phyloP scores from a whole-genome alignment of 2,113 vertebrate species.

The Oncorhynchus mykiss region DNA sequence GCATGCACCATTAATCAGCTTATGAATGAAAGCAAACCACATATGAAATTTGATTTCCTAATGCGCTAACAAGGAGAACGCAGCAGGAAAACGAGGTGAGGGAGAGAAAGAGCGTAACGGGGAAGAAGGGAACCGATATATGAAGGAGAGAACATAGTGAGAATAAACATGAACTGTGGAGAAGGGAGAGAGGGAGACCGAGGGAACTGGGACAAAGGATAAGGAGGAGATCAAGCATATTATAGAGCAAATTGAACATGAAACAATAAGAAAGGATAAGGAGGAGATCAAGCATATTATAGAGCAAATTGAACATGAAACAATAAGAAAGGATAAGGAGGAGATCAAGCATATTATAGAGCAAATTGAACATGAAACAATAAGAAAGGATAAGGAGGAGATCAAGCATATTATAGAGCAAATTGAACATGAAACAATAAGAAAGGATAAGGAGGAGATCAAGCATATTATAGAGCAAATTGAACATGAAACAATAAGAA shows the following conservation, averaged over 20 bases:
- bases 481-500: no score
- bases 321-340: not conserved
- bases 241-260: no score
- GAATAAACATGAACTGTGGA: not conserved
- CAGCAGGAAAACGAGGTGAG: not conserved
- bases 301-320: no score
- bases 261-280: not conserved
- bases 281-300: not conserved
- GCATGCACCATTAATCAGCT: not conserved
- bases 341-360: not conserved
- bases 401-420: no score
- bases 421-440: no score
- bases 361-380: no score
- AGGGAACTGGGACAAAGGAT: not conserved
- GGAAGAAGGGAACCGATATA: not conserved
- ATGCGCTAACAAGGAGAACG: not conserved
- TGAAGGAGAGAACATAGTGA: no score
- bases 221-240: not conserved
- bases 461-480: no score
- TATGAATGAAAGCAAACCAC: not conserved
- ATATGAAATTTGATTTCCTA: not conserved
- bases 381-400: slow-evolving; percentile 1
- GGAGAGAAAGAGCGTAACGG: not conserved
- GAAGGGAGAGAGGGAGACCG: not conserved
- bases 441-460: not conserved